Evolutionary conservation across 1,140 invertebrate species (phyloP), one percentile per base, ranked within the genome.

Genomic region (Agrypnia vestita): DNA sequence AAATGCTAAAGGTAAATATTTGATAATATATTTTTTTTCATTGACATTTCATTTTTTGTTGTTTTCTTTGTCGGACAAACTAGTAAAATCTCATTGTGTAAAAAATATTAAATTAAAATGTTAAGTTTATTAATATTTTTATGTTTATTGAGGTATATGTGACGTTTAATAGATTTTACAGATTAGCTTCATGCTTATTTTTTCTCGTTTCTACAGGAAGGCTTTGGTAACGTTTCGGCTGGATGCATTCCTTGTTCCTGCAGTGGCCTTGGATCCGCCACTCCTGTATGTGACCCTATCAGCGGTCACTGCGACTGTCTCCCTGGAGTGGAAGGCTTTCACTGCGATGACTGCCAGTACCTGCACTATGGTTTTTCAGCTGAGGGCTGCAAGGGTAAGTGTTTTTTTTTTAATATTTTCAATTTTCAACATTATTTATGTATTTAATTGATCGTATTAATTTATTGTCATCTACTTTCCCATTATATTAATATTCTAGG

Each of bases 241-340:
- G 93, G 93, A 11, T 97, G 96, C 85, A 87, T 90, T 4, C 86
- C 91, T 59, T 99, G 97, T 87, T 90, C 91, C 21, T 99, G 97
- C 88, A 91, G 96, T 85, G 81, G 85, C 1, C 85, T 91, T 44
- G 97, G 97, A 7, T 93, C 96, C 11, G 85, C 87, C 3, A 90
- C 90, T 3, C 84, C 84, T 53, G 85, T 89, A 0, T 99, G 97
- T 89, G 93, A 97, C 82, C 84, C 92, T 0, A 85, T 87, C 0
- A 93, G 88, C 21, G 97, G 97, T 0, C 92, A 94, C 72, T 98
- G 97, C 89, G 84, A 87, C 4, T 96, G 95, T 85, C 89, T 89
- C 56, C 84, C 86, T 0, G 96, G 96, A 17, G 93, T 97, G 3
- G 92, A 92, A 55, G 96, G 96, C 12, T 90, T 92, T n/a, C 91